Evolutionary conservation across 1,140 invertebrate species (phyloP).

Genomic region (Musca vetustissima): DNA sequence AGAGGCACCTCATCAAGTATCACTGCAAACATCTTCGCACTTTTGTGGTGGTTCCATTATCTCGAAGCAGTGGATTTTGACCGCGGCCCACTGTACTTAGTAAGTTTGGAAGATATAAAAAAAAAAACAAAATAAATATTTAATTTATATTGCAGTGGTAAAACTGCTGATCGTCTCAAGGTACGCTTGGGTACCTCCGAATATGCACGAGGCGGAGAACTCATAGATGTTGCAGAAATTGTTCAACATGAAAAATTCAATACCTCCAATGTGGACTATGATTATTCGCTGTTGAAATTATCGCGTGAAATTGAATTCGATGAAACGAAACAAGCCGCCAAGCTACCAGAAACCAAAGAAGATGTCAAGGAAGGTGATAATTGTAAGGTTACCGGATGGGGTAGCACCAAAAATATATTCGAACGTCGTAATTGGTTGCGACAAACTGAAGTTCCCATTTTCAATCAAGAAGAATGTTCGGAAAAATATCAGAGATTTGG

Average conservation of each 20-base stretch:
- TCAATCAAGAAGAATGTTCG: constrained; percentile 55
- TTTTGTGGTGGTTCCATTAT: constrained; percentile 73
- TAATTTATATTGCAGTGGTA: constrained; percentile 38
- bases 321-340: constrained; percentile 40
- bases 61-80: constrained; percentile 57
- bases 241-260: constrained; percentile 51
- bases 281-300: constrained; percentile 51
- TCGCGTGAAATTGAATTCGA: constrained; percentile 43
- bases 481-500: constrained; percentile 57
- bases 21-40: constrained; percentile 52
- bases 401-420: constrained; percentile 48
- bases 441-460: constrained; percentile 56
- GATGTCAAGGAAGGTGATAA: constrained; percentile 42
- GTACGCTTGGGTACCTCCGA: constrained; percentile 47
- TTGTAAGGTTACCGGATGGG: constrained; percentile 58
- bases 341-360: constrained; percentile 39
- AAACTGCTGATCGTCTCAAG: constrained; percentile 35
- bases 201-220: constrained; percentile 38
- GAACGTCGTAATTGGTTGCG: constrained; percentile 46
- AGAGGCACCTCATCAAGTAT: constrained; percentile 58
- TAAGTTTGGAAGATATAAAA: constrained; percentile 32
- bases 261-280: constrained; percentile 49
- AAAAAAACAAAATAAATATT: neutral
- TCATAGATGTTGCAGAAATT: constrained; percentile 41
- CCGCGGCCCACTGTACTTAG: constrained; percentile 61